These are phyloP conservation scores for Numenius phaeopus DNA, from an alignment of 2,797 vertebrate species.

Conservation along the genomic window DNA sequence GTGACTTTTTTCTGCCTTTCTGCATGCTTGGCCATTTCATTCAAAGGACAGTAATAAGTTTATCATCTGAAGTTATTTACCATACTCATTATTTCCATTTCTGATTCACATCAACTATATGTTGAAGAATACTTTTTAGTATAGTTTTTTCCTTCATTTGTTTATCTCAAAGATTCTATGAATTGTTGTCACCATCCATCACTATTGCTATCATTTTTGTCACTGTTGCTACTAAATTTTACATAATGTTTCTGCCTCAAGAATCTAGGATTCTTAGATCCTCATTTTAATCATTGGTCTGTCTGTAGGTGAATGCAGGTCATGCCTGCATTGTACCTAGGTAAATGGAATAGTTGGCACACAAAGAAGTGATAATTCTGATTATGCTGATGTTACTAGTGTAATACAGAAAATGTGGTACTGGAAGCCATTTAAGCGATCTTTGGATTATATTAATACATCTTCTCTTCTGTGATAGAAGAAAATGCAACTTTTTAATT, in stretches of 20 bases:
- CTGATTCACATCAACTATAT: neutral
- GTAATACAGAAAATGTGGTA: neutral
- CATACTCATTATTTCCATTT: neutral
- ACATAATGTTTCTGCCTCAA: neutral
- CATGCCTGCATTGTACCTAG: neutral
- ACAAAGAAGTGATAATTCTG: neutral
- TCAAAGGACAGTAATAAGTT: constrained; percentile 43
- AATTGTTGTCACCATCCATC: neutral
- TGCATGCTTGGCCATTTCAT: constrained; percentile 72
- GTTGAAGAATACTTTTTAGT: neutral
- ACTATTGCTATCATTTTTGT: neutral
- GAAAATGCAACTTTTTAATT: neutral
- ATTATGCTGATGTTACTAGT: neutral
- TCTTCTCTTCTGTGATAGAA: neutral
- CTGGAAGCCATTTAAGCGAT: neutral
- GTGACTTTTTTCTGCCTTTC: constrained; percentile 85
- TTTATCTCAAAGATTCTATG: neutral
- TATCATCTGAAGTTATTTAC: constrained; percentile 49
- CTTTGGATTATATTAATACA: neutral
- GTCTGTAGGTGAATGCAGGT: neutral
- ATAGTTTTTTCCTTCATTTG: neutral
- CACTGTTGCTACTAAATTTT: neutral
- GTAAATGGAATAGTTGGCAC: neutral
- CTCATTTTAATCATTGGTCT: neutral
- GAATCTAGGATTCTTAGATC: neutral